phyloP scores from a whole-genome alignment of 1,140 invertebrate species.

The Idris sp. region DNA sequence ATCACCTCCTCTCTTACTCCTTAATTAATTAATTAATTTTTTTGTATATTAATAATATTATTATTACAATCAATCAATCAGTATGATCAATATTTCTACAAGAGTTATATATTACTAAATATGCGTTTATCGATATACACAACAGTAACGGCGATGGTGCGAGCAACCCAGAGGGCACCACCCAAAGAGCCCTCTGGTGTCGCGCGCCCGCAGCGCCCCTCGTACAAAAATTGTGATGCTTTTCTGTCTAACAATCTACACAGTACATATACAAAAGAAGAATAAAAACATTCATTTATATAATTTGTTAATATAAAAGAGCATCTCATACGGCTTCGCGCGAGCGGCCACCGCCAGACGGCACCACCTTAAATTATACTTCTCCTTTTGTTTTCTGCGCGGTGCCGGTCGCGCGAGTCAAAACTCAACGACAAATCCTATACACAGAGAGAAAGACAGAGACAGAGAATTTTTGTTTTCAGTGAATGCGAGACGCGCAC shows the following conservation, averaged over 20 bases:
- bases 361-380: conserved; percentile 44
- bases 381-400: too few species aligned
- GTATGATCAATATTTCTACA: conserved; percentile 64
- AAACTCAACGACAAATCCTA: conserved; percentile 47
- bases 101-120: conserved; percentile 73
- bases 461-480: too few species aligned
- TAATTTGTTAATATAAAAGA: conserved; percentile 64
- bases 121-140: conserved; percentile 73
- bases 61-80: conserved; percentile 56
- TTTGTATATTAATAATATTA: conserved; percentile 52
- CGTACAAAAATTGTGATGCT: conserved; percentile 72
- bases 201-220: conserved; percentile 29
- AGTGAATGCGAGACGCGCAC: too few species aligned
- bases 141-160: conserved; percentile 63
- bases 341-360: conserved; percentile 26
- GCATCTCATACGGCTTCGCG: conserved; percentile 61
- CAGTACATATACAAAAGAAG: conserved; percentile 76
- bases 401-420: conserved; percentile 31
- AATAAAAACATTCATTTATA: conserved; percentile 65
- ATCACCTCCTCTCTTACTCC: conserved; percentile 37
- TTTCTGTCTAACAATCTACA: conserved; percentile 74
- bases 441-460: too few species aligned
- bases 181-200: conserved; percentile 27
- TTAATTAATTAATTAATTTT: conserved; percentile 31
- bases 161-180: conserved; percentile 33